These are phyloP conservation scores for Myocastor coypus DNA, from an alignment of 2,113 vertebrate genomes.

Conservation along the genomic window DNA sequence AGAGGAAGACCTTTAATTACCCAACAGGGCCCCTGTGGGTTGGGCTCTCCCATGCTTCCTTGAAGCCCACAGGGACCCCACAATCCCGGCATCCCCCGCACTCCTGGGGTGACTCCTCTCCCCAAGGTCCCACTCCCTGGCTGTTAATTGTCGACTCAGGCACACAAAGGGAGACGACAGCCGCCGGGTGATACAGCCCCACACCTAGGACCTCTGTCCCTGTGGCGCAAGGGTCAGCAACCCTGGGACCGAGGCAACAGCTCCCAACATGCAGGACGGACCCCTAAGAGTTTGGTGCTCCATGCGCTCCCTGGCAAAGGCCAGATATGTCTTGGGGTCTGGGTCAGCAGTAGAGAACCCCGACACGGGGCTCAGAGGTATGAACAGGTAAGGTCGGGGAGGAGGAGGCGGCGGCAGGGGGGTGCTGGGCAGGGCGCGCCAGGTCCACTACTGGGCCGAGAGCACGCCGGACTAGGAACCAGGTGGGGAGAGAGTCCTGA, in stretches of 20 bases:
- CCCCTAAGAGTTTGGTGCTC: too few species aligned
- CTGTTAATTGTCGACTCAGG: constrained; percentile 19
- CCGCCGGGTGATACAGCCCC: background rate
- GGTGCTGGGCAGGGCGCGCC: too few species aligned
- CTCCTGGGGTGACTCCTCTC: background rate
- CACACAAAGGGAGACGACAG: background rate
- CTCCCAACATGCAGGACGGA: background rate
- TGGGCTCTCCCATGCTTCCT: background rate
- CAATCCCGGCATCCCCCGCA: too few species aligned
- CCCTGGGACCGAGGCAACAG: background rate
- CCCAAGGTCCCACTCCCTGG: background rate
- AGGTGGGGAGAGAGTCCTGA: too few species aligned
- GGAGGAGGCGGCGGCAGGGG: background rate
- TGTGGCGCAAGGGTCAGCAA: background rate
- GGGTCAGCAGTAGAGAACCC: background rate
- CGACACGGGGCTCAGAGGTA: background rate
- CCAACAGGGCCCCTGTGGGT: background rate
- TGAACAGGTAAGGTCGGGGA: background rate
- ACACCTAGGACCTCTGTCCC: background rate
- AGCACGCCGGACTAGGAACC: background rate
- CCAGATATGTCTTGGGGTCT: background rate
- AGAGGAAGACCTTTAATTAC: background rate
- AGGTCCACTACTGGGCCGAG: too few species aligned
- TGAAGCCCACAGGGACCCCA: too few species aligned
- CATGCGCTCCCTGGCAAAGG: background rate